phyloP scores from a whole-genome alignment of 2,888 invertebrate genomes.

The Elegia similella region DNA sequence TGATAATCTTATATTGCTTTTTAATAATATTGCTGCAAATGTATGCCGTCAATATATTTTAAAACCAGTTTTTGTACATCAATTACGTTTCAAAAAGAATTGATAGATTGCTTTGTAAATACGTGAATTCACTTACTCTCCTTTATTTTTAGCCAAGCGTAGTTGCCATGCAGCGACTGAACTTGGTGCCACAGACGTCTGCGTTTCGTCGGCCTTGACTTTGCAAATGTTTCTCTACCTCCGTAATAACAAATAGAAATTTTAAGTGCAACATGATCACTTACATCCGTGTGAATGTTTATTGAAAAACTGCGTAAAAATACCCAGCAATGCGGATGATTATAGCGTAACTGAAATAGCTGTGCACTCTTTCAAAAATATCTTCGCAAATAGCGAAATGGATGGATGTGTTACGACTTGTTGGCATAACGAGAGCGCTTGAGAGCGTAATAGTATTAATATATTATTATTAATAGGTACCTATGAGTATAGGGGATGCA shows the following conservation, averaged over 20 bases:
- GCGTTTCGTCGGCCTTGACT: slow-evolving; percentile 38
- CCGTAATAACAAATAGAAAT: slow-evolving; percentile 32
- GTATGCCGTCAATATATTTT: not conserved
- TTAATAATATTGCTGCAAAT: not conserved
- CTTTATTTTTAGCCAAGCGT: not conserved
- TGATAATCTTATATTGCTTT: not conserved
- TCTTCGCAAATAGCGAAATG: slow-evolving; percentile 1
- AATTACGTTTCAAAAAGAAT: too few relatives aligned
- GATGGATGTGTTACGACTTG: not conserved
- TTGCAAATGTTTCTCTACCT: slow-evolving; percentile 35
- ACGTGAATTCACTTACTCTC: not conserved
- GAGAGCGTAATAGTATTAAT: not conserved
- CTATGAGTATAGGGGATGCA: not conserved
- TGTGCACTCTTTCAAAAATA: slow-evolving; percentile 1
- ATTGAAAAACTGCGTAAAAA: slow-evolving; percentile 7
- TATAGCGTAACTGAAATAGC: slow-evolving; percentile 7
- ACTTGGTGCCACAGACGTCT: not conserved
- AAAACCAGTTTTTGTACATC: too few relatives aligned
- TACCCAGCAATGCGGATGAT: slow-evolving; percentile 1
- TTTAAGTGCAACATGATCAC: slow-evolving; percentile 10
- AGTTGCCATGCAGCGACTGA: not conserved
- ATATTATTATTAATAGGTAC: too few relatives aligned
- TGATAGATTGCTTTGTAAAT: not conserved
- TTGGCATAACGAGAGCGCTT: not conserved
- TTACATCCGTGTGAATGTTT: slow-evolving; percentile 3